Percentiles rank a stretch among this genome's conserved stretches.
phyloP scores from a whole-genome alignment of 2,797 vertebrate species.

The Sebastes trivittatus region DNA sequence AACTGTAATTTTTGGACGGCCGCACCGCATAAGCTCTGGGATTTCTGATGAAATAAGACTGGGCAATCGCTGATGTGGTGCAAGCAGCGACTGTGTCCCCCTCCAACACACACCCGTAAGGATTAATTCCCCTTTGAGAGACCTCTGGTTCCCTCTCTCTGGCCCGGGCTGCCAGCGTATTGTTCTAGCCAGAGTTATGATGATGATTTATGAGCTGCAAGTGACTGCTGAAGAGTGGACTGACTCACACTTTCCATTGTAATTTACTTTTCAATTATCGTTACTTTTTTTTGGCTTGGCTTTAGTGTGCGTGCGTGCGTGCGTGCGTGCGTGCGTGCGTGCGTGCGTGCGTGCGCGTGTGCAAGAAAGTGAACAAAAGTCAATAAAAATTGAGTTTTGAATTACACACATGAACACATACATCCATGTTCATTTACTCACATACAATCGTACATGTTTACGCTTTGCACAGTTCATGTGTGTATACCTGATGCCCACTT shows the following conservation, averaged over 20 bases:
- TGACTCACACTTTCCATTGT: conserved; percentile 62
- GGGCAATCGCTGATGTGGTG: conserved; percentile 46
- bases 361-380: background rate
- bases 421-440: background rate
- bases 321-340: background rate
- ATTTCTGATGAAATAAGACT: conserved; percentile 49
- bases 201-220: conserved; percentile 68
- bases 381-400: background rate
- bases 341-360: background rate
- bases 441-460: background rate
- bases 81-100: conserved; percentile 14
- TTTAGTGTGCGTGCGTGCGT: background rate
- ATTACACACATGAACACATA: background rate
- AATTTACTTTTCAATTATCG: conserved; percentile 57
- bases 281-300: background rate
- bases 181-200: conserved; percentile 55
- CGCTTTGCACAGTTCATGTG: background rate
- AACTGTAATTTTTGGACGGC: conserved; percentile 29
- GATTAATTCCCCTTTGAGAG: conserved; percentile 57
- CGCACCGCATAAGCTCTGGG: background rate
- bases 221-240: conserved; percentile 49
- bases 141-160: conserved; percentile 31
- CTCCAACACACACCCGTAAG: conserved; percentile 9
- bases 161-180: conserved; percentile 43
- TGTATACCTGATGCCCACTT: background rate